Evolutionary conservation across 2,113 vertebrate genomes (phyloP).

Genomic region (Myotis lucifugus): DNA sequence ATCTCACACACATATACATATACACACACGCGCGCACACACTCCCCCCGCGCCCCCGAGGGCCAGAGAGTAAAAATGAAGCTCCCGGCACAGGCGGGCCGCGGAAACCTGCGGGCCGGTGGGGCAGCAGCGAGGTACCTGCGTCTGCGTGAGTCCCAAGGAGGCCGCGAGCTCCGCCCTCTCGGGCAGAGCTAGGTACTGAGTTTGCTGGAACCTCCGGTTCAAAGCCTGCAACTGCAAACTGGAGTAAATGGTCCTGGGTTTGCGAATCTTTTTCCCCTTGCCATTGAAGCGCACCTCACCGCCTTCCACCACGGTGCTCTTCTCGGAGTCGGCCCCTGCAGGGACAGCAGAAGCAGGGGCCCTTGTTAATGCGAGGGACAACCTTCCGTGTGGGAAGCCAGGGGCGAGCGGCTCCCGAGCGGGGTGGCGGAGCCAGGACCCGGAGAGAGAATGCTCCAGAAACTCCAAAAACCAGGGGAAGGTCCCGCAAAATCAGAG

Average conservation of each 20-base stretch:
- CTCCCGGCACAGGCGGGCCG: not conserved
- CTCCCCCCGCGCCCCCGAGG: not conserved
- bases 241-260: constrained; percentile 99
- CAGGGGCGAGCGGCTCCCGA: constrained; percentile 38
- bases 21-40: not conserved
- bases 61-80: not conserved
- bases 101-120: constrained; percentile 3
- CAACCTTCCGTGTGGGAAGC: constrained; percentile 53
- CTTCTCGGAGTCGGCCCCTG: constrained; percentile 94
- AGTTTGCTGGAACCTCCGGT: constrained; percentile 98
- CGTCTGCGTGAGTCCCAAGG: constrained; percentile 98
- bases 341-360: constrained; percentile 74
- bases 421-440: not conserved
- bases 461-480: constrained; percentile 22
- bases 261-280: constrained; percentile 99
- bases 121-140: constrained; percentile 88
- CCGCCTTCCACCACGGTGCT: constrained; percentile 99
- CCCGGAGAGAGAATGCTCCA: not conserved
- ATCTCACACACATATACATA: not conserved
- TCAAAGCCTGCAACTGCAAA: constrained; percentile 98
- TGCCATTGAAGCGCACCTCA: constrained; percentile 98
- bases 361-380: constrained; percentile 22
- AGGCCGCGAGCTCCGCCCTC: constrained; percentile 97
- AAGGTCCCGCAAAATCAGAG: not conserved
- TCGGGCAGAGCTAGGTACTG: constrained; percentile 98